Evolutionary conservation across 2,797 vertebrate genomes (phyloP).

Genomic region (Kryptopterus vitreolus): DNA sequence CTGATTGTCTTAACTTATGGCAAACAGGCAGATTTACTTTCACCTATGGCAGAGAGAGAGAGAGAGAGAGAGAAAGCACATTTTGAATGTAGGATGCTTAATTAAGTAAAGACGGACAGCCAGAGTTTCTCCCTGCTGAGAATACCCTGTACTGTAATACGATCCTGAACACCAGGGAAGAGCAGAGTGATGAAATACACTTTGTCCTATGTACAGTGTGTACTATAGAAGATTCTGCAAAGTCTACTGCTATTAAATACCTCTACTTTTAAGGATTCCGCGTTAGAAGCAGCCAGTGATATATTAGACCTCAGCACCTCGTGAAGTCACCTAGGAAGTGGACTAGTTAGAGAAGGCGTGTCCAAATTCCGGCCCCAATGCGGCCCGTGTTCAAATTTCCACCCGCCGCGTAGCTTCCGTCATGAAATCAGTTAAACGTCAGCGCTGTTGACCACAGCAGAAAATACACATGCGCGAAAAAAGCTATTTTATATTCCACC

Average conservation of each 20-base stretch:
- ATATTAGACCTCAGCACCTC: slow-evolving; percentile 1
- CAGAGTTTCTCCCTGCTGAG: background rate
- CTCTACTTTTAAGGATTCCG: background rate
- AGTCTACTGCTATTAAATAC: background rate
- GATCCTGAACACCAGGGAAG: too few relatives aligned
- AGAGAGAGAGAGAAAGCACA: background rate
- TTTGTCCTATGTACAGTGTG: too few relatives aligned
- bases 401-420: too few relatives aligned
- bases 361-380: too few relatives aligned
- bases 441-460: too few relatives aligned
- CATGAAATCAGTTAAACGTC: too few relatives aligned
- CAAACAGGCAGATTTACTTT: background rate
- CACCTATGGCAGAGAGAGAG: too few relatives aligned
- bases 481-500: too few relatives aligned
- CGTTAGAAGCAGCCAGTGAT: background rate
- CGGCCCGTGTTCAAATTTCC: too few relatives aligned
- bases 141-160: background rate
- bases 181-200: background rate
- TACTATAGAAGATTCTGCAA: background rate
- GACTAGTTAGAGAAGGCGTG: background rate
- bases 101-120: background rate
- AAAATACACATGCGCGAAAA: too few relatives aligned
- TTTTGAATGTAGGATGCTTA: background rate
- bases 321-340: background rate
- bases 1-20: slow-evolving; percentile 38